phyloP scores from a whole-genome alignment of 2,888 invertebrate genomes.

The Drosophila multiciliata region DNA sequence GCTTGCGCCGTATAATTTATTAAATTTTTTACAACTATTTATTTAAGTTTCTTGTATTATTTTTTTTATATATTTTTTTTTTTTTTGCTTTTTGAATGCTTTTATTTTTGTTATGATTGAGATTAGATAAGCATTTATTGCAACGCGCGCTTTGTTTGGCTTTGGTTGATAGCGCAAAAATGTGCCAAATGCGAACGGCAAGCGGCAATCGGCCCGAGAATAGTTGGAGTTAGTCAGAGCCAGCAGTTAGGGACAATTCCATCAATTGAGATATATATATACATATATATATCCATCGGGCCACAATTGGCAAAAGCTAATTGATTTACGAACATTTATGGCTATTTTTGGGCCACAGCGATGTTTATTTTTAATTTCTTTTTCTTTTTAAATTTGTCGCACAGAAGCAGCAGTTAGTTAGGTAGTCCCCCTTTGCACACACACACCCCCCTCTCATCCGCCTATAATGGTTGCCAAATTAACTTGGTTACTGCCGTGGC shows the following conservation, averaged over 20 bases:
- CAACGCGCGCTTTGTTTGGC: conserved; percentile 64
- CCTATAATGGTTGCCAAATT: conserved; percentile 53
- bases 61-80: conserved; percentile 21
- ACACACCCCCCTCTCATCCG: not conserved
- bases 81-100: conserved; percentile 52
- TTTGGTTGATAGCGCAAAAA: conserved; percentile 55
- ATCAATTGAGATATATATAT: conserved; percentile 3
- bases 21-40: conserved; percentile 66
- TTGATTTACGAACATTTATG: conserved; percentile 73
- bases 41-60: conserved; percentile 51
- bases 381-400: conserved; percentile 37
- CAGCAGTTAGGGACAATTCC: conserved; percentile 10
- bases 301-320: conserved; percentile 46
- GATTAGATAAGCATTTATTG: conserved; percentile 79
- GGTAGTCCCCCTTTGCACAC: too few species aligned
- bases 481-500: conserved; percentile 31
- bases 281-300: not conserved
- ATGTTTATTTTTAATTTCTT: conserved; percentile 34
- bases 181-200: conserved; percentile 30
- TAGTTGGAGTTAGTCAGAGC: conserved; percentile 1
- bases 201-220: not conserved
- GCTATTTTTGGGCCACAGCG: conserved; percentile 56
- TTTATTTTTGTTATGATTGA: conserved; percentile 75
- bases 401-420: not conserved
- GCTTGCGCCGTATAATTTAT: conserved; percentile 47